Base-by-base conservation (phyloP, 2,113 vertebrate genomes). In the Mohoua ochrocephala region DNA sequence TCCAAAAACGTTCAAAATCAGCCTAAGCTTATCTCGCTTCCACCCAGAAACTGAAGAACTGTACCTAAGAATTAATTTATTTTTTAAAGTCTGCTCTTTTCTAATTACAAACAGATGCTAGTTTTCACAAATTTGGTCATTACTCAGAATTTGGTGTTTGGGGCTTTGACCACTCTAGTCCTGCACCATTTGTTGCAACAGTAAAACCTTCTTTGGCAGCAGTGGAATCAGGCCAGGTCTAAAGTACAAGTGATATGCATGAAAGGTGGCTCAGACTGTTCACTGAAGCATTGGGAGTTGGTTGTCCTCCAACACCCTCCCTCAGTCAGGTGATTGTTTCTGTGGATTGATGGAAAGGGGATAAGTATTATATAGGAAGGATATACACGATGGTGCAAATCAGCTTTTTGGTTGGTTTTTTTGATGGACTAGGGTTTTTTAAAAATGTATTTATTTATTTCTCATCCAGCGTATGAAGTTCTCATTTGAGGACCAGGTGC, bases 1-100 rank as follows among this genome's bases (percentile, higher is more conserved):
- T 96, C 77, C 94, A 95, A 53, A 63, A 68, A 20, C 30, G 23
- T 67, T 93, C 17, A 81, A 78, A 94, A 90, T 91, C 13, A 80
- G 57, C 19, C 26, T 63, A 61, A 80, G 18, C 4, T 54, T 42
- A 33, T 63, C 39, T 83, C 26, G 11, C 69, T 94, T 95, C 41
- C 41, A 71, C 59, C 2, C 5, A 92, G 33, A 82, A 81, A 73
- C 3, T 23, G 13, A 54, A 60, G 12, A 54, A 41, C 10, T 53
- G 14, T 60, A 69, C 5, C 9, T 82, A 80, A 74, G 15, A 17
- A 70, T 47, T 61, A 1, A 28, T 83, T 83, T 54, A 14, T 45
- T 93, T 53, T 17, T 49, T 31, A 45, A 50, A 65, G 76, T 54
- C 50, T 78, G 13, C 4, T 33, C 17, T 78, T 61, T 77, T 82